phyloP scores from a whole-genome alignment of 2,113 vertebrate species.

The Apistogramma diplotaenia region DNA sequence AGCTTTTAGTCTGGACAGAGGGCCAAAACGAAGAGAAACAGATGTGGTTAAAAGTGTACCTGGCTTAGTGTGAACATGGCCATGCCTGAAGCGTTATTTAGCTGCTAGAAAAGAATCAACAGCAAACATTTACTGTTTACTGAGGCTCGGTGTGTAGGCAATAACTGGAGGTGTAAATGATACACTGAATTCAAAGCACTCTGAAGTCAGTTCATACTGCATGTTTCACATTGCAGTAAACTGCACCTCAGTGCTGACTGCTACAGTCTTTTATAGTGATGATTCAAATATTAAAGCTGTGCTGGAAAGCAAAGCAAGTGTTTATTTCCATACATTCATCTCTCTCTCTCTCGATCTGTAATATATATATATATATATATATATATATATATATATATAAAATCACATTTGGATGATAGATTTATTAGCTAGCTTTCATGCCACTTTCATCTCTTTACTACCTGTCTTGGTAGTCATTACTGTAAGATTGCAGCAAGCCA shows the following conservation, averaged over 20 bases:
- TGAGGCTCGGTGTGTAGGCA: neutral
- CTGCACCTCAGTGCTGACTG: neutral
- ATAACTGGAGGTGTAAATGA: neutral
- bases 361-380: too few species aligned
- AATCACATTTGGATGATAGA: neutral
- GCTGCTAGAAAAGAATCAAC: conserved; percentile 13
- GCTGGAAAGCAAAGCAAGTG: neutral
- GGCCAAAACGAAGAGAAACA: neutral
- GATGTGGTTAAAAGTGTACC: neutral
- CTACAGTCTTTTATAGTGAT: neutral
- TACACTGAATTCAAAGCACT: neutral
- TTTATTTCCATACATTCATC: too few species aligned
- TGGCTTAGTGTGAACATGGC: neutral
- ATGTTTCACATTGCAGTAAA: neutral
- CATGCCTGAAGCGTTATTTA: neutral
- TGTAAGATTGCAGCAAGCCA: conserved; percentile 7
- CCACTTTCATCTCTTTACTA: conserved; percentile 15
- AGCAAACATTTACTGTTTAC: conserved; percentile 17
- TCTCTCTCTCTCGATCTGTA: too few species aligned
- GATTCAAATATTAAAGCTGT: neutral
- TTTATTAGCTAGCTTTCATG: neutral
- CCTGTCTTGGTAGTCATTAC: neutral
- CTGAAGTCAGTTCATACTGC: neutral
- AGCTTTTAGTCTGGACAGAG: neutral
- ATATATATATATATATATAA: too few species aligned